These are phyloP conservation scores for Protophormia terraenovae DNA, from an alignment of 2,888 invertebrate species.

Conservation along the genomic window DNA sequence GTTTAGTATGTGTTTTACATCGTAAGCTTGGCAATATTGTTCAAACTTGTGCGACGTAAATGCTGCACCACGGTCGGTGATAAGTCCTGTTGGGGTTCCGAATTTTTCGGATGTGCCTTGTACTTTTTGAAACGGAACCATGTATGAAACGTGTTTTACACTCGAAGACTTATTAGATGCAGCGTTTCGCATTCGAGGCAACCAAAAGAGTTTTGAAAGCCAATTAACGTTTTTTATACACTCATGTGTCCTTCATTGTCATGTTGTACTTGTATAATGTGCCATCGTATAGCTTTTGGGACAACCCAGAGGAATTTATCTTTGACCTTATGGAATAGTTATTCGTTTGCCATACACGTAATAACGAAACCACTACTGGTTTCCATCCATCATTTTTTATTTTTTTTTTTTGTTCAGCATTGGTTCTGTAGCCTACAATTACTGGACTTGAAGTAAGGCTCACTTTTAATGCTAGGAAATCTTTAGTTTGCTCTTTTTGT, in stretches of 20 bases:
- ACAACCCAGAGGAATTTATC: conserved; percentile 32
- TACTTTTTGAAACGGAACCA: conserved; percentile 46
- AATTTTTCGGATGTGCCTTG: conserved; percentile 64
- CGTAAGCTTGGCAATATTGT: conserved; percentile 60
- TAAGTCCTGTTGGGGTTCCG: conserved; percentile 70
- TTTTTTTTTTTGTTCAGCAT: conserved; percentile 53
- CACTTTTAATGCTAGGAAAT: conserved; percentile 27
- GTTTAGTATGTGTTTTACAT: conserved; percentile 70
- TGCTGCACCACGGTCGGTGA: conserved; percentile 71
- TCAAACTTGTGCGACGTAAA: conserved; percentile 69
- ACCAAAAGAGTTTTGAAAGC: conserved; percentile 38
- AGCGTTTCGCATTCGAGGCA: conserved; percentile 38
- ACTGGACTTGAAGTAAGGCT: conserved; percentile 21
- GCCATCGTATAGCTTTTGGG: conserved; percentile 42
- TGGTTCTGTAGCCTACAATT: conserved; percentile 39
- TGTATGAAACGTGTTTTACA: conserved; percentile 50
- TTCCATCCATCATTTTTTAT: conserved; percentile 9
- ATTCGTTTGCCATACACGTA: conserved; percentile 34
- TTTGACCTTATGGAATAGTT: conserved; percentile 6
- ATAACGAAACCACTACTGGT: conserved; percentile 40
- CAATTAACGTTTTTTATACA: conserved; percentile 40
- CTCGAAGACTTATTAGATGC: conserved; percentile 71
- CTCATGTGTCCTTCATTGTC: conserved; percentile 49
- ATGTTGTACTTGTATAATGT: conserved; percentile 21
- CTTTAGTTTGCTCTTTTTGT: conserved; percentile 29